Base-by-base conservation (phyloP, 1,140 invertebrate genomes). In the Halyomorpha halys region DNA sequence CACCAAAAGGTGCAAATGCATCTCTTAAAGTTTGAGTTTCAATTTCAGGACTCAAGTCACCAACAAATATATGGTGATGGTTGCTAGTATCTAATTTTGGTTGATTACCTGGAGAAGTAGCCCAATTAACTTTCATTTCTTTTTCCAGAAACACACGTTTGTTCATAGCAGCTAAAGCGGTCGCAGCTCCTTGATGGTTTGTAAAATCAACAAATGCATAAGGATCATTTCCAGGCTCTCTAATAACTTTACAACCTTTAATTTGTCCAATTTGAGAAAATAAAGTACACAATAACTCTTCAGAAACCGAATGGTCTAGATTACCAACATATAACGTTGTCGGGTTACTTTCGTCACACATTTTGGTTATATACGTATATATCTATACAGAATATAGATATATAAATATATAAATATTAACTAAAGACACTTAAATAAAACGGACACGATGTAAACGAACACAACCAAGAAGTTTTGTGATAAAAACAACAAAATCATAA, bases 111-210 rank as follows among this genome's bases (percentile, higher is more conserved):
- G 95, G 94, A 76, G 94, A 94, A 68, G 87, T 97, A 73, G 90
- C 96, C 96, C 96, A 98, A 83, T 94, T 98, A 69, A 96, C 96
- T 84, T 98, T 98, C 89, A 99, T 97, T 82, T 98, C 95, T 82
- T 94, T 94, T 65, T 96, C 92, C 70, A 97, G 82, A 78, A 96
- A 94, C 69, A 87, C 80, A 71, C 95, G 85, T 78, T 95, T 95
- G 81, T 98, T 98, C 95, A 98, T 98, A 73, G 94, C 92, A 73
- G 91, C 88, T 71, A 98, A 80, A 53, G 95, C 95, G 66, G 94
- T 94, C 62, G 91, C 85, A 70, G 96, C 96, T 71, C 89, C 86
- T 73, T 87, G 83, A 76, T 97, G 94, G 77, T 91, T 93, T 70
- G 85, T 86, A 78, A 97, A 98, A 79, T 98, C 95, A 63, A 98